Evolutionary conservation across 2,888 invertebrate species (phyloP).

Genomic region (Amphipoea lucens): DNA sequence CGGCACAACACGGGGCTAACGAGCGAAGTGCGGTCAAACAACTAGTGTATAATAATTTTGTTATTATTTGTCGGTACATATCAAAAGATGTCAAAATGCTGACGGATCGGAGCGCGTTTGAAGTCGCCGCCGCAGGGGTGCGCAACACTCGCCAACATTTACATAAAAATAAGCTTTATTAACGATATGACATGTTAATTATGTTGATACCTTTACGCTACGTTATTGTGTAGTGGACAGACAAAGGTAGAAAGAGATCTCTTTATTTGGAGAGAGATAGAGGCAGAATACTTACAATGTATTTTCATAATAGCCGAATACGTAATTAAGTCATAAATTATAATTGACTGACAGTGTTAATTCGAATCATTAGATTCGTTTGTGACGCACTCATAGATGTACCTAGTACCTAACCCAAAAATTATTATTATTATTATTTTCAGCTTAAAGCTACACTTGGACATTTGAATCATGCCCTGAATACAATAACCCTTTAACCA

Average conservation of each 20-base stretch:
- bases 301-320: slow-evolving; percentile 49
- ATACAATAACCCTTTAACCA: slow-evolving; percentile 1
- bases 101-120: slow-evolving; percentile 82
- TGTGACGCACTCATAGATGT: neutral
- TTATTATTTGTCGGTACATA: slow-evolving; percentile 87
- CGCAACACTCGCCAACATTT: slow-evolving; percentile 77
- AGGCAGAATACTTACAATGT: slow-evolving; percentile 4
- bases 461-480: neutral
- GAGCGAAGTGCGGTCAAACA: slow-evolving; percentile 61
- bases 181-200: slow-evolving; percentile 73
- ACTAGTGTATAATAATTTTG: slow-evolving; percentile 76
- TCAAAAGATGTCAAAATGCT: slow-evolving; percentile 88
- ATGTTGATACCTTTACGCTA: slow-evolving; percentile 61
- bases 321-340: slow-evolving; percentile 19
- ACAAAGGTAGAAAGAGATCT: slow-evolving; percentile 2
- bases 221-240: slow-evolving; percentile 50
- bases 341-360: neutral
- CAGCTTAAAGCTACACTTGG: neutral
- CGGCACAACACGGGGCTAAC: slow-evolving; percentile 45
- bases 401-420: neutral
- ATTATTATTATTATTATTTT: neutral
- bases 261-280: neutral
- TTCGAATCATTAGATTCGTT: neutral
- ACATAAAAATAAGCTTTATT: slow-evolving; percentile 81
- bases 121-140: slow-evolving; percentile 81